A percentile compares a stretch with the other conserved stretches of the same genome.
phyloP scores from a whole-genome alignment of 64 coral and sea anemone genomes.

The Porites australiensis region DNA sequence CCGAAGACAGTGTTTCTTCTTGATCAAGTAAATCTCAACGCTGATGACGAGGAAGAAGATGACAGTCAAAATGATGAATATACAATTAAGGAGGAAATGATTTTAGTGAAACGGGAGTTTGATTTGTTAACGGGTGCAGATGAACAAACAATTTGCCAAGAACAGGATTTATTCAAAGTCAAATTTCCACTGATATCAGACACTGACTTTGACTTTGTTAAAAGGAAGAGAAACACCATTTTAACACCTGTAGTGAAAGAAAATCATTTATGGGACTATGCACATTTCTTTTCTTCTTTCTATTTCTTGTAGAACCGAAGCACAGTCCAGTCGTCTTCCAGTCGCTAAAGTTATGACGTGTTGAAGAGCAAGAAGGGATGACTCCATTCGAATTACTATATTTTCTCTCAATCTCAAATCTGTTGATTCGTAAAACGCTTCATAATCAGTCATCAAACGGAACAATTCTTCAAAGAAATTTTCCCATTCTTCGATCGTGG shows the following conservation, averaged over 20 bases:
- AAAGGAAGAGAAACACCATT: slow-evolving; percentile 77
- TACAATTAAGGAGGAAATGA: no score
- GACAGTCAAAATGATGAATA: no score
- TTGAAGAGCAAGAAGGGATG: slow-evolving; percentile 10
- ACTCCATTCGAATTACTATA: slow-evolving; percentile 12
- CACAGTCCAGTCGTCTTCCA: not conserved
- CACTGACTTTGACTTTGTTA: slow-evolving; percentile 82
- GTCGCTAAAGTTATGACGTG: not conserved
- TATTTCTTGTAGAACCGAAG: not conserved
- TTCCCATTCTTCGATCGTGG: not conserved
- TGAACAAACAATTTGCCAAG: slow-evolving; percentile 8
- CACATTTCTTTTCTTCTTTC: not conserved
- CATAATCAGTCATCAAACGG: not conserved
- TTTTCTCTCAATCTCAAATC: not conserved
- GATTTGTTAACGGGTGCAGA: not conserved
- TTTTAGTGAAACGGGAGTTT: not conserved
- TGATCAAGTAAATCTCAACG: not conserved
- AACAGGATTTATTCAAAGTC: not conserved
- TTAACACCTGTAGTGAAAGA: slow-evolving; percentile 63
- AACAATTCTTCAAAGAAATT: not conserved
- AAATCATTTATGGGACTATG: slow-evolving; percentile 71
- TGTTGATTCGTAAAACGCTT: not conserved
- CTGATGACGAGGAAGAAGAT: not conserved
- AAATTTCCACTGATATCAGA: slow-evolving; percentile 60
- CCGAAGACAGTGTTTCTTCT: not conserved